Evolutionary conservation across 2,888 invertebrate species (phyloP).

Genomic region (Caenorhabditis doughertyi): DNA sequence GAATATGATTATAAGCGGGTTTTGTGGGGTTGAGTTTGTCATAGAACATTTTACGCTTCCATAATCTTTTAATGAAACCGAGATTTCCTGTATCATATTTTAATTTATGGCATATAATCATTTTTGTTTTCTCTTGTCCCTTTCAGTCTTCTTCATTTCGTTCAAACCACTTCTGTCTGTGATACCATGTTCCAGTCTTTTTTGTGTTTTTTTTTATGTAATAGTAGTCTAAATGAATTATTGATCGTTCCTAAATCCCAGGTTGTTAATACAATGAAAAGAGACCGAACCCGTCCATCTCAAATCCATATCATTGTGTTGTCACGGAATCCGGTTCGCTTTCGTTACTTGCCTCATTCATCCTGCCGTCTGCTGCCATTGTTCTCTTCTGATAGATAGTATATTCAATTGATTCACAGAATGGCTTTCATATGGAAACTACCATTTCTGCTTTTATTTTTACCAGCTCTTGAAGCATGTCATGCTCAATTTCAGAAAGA

Average conservation of each 20-base stretch:
- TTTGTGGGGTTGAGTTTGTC: slow-evolving; percentile 26
- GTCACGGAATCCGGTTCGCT: slow-evolving; percentile 37
- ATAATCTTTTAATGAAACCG: neutral
- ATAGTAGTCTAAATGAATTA: slow-evolving; percentile 44
- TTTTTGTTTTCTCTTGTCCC: neutral
- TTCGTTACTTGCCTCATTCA: slow-evolving; percentile 25
- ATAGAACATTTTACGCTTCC: slow-evolving; percentile 26
- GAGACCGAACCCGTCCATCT: slow-evolving; percentile 32
- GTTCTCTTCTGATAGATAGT: slow-evolving; percentile 10
- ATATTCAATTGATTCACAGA: slow-evolving; percentile 9
- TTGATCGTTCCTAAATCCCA: slow-evolving; percentile 25
- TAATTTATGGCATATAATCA: slow-evolving; percentile 40
- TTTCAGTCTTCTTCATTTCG: neutral
- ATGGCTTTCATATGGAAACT: slow-evolving; percentile 28
- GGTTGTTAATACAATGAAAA: slow-evolving; percentile 8
- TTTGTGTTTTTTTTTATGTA: slow-evolving; percentile 17
- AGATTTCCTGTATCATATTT: slow-evolving; percentile 53
- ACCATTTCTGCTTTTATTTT: slow-evolving; percentile 29
- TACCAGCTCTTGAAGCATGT: slow-evolving; percentile 56
- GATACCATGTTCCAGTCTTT: slow-evolving; percentile 32
- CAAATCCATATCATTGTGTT: slow-evolving; percentile 10
- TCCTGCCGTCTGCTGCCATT: slow-evolving; percentile 41
- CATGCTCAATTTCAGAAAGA: slow-evolving; percentile 79
- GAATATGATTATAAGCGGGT: slow-evolving; percentile 27
- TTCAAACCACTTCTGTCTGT: slow-evolving; percentile 35